Conservation (phyloP, 2,113 vertebrate genomes). For the Nibea coibor region DNA sequence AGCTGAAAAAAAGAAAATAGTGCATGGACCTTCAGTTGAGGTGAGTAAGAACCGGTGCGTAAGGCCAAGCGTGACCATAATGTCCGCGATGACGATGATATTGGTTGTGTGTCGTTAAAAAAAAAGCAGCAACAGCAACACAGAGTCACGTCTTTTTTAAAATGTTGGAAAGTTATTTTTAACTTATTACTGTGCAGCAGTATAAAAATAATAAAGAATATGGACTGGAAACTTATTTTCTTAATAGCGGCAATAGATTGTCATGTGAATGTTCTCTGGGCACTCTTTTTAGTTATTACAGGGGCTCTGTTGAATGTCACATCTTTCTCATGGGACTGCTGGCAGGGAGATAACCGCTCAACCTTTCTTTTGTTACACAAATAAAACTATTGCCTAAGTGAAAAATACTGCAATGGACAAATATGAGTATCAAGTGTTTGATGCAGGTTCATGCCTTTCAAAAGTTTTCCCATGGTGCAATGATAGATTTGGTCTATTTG, state of each 20-base stretch:
- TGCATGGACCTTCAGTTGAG: too few species aligned
- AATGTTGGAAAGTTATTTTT: too few species aligned
- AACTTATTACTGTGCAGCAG: too few species aligned
- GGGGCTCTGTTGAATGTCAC: background rate
- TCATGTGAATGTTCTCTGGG: background rate
- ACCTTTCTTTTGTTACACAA: conserved; percentile 7
- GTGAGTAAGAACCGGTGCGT: too few species aligned
- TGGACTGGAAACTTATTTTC: background rate
- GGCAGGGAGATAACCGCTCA: background rate
- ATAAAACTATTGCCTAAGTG: conserved; percentile 7
- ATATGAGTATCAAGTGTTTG: background rate
- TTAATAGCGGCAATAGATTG: background rate
- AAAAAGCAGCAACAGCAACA: too few species aligned
- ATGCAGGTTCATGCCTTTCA: conserved; percentile 8
- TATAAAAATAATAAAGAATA: background rate
- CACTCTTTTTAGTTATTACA: background rate
- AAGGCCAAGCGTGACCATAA: too few species aligned
- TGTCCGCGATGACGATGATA: too few species aligned
- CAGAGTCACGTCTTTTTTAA: too few species aligned
- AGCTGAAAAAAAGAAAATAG: too few species aligned
- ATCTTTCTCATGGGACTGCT: background rate
- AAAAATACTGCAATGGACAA: background rate
- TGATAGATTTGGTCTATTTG: conserved; percentile 14
- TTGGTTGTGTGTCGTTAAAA: too few species aligned
- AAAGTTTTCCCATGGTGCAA: conserved; percentile 28